Evolutionary conservation across 1,140 invertebrate genomes (phyloP), one percentile per base, ranked within the genome.

Genomic region (Dendrolimus kikuchii): DNA sequence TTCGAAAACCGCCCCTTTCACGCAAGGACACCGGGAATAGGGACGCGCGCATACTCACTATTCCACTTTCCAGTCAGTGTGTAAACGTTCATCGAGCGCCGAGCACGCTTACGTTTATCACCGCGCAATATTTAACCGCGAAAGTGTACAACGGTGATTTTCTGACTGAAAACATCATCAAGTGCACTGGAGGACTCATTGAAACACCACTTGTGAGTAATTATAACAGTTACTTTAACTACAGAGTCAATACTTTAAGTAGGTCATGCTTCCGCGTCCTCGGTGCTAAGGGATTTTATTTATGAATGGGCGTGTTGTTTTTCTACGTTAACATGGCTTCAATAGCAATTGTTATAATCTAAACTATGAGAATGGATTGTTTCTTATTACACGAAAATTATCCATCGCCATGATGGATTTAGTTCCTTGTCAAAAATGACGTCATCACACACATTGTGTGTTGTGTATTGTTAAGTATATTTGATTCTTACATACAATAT

Each of bases 1-100:
- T 71, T 72, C 69, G 50, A 66, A 23, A 74, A 69, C 74, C 77
- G 69, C 80, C 82, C 78, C 79, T 75, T 79, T 70, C 71, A 77
- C 72, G 62, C 77, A 79, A 82, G 76, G 77, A 77, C 77, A 71
- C 59, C 71, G 76, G 82, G 82, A 83, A 78, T 66, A 80, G 80
- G 82, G 77, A 81, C 82, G 80, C 81, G 75, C 76, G 82, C 82
- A 77, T 64, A 77, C 68, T 77, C 59, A 60, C 62, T 62, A 60
- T 46, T 53, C 55, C 52, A 55, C 60, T 40, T 47, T 53, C 46
- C 56, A 53, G 42, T 60, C 79, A 86, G 76, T 83, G 55, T 74
- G 71, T 72, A 76, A 61, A 71, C 65, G 57, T 55, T 59, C 62
- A 63, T 58, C 62, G 72, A 41, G 54, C 52, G 44, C 57, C 55